Base-by-base conservation (phyloP, 2,113 vertebrate genomes). In the Gambusia affinis region DNA sequence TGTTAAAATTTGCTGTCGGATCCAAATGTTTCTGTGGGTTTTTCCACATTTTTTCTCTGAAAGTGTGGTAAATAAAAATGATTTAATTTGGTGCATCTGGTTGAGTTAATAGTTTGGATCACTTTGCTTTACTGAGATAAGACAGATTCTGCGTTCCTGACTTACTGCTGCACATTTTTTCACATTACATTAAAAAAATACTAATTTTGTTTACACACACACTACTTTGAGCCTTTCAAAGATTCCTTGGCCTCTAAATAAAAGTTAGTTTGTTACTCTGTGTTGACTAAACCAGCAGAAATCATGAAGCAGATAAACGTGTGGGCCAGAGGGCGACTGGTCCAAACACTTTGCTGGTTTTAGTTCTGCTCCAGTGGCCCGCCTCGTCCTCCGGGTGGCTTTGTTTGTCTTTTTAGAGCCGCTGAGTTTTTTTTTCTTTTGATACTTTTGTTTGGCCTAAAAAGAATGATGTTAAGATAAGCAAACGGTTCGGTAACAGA, bases 281-380 rank as follows among this genome's bases (percentile, higher is more conserved):
- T 54, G 17, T 24, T 54, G 47, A 54, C 19, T 22, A 54, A 54
- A 22, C 0, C 47, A 54, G 47, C 47, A 54, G 17, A 22, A 54
- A 24, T 30, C 12, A 61, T 29, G 17, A 19, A 30, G 19, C 31
- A n/a, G 63, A 64, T 64, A 64, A 24, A 64, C n/a, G 8, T 35
- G 31, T 22, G 31, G 19, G 63, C 63, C 31, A 33, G 31, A 47
- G 67, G 76, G 60, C 60, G 66, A 78, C 5, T 8, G 22, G 29
- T 30, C 61, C 72, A 74, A 63, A 78, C 78, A 73, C 39, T 60
- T 61, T 10, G 6, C 42, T 10, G 33, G 63, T 64, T 69, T 75
- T 76, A 83, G 44, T 84, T 82, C 81, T 81, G 79, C 81, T 75
- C 76, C 77, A 35, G 54, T 72, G 65, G 35, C 64, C 11, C 42